Evolutionary conservation across 2,797 vertebrate species (phyloP), one percentile per base, ranked within the genome.

Genomic region (Acanthurus tractus): DNA sequence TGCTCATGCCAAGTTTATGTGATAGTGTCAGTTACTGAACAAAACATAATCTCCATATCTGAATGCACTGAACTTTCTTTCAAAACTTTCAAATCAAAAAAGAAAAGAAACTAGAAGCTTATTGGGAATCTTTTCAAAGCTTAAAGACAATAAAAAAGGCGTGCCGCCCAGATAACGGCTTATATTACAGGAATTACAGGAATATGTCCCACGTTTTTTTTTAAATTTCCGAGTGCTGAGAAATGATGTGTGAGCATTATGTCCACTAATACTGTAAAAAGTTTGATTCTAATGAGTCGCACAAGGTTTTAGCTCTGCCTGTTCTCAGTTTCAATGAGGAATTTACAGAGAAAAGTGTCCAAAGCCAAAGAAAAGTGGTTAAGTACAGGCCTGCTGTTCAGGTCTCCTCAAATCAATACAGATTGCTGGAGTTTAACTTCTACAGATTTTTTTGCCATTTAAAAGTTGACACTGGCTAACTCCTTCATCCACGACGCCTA

Each of bases 31-130:
- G 42, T 14, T 42, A 40, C 49, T 48, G 38, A 40, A 40, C 10
- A 40, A 62, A 52, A n/a, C 20, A 12, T 23, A 65, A 84, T 77
- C 76, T 77, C 59, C 17, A 22, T n/a, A 58, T 69, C 64, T 61
- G 44, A 72, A 49, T 70, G 36, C 34, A 34, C 44, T 15, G 9
- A 38, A 48, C 48, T 55, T 63, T 50, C 34, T 79, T 53, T 34
- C n/a, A n/a, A n/a, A n/a, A 49, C 13, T 23, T 25, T 22, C 8
- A 40, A 40, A 40, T 40, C 10, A 12, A 17, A 7, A 42, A 36
- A 56, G 63, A 78, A 84, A 75, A 50, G n/a, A 82, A 82, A 74
- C 57, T 25, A 68, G 23, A 62, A 1, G 56, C 59, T 90, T 89
- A 76, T 68, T 59, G 22, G 42, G 88, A 80, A 61, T 46, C 49